Percentiles rank a stretch among this genome's conserved stretches.
Evolutionary conservation across 1,140 invertebrate genomes (phyloP).

Genomic region (Penaeus vannamei): DNA sequence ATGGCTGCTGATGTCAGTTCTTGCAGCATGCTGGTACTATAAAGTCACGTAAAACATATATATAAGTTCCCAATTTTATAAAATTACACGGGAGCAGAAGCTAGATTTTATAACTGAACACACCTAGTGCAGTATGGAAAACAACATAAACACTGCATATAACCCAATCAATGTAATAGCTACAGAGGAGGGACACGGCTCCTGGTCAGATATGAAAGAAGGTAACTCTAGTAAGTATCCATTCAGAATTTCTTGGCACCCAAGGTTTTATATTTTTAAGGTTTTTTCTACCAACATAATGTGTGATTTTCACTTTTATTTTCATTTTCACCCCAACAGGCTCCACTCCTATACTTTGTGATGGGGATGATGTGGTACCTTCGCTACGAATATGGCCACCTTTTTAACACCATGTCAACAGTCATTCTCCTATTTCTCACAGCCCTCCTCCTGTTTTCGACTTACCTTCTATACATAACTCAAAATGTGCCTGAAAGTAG

Average conservation of each 20-base stretch:
- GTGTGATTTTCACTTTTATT: neutral
- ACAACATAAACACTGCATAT: no score
- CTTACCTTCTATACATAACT: slow-evolving; percentile 57
- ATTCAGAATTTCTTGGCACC: neutral
- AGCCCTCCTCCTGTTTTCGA: slow-evolving; percentile 59
- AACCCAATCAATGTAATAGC: no score
- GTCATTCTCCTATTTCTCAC: slow-evolving; percentile 65
- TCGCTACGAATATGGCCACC: slow-evolving; percentile 61
- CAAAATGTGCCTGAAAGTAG: slow-evolving; percentile 45
- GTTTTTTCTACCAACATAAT: neutral
- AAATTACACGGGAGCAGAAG: no score
- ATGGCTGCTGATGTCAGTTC: no score
- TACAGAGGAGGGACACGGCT: neutral
- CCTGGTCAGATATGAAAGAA: slow-evolving; percentile 9
- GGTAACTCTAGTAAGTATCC: neutral
- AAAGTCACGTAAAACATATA: no score
- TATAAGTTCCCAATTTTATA: no score
- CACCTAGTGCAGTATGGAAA: no score
- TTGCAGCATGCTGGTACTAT: no score
- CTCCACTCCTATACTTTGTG: slow-evolving; percentile 60
- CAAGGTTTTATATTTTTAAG: neutral
- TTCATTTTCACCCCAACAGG: slow-evolving; percentile 31
- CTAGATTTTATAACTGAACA: no score
- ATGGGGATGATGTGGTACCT: slow-evolving; percentile 64
- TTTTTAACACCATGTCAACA: slow-evolving; percentile 65